A percentile compares a stretch with the other conserved stretches of the same genome.
Conservation (phyloP, 53 echinoderm and acorn worm genomes). For the Astropecten irregularis region DNA sequence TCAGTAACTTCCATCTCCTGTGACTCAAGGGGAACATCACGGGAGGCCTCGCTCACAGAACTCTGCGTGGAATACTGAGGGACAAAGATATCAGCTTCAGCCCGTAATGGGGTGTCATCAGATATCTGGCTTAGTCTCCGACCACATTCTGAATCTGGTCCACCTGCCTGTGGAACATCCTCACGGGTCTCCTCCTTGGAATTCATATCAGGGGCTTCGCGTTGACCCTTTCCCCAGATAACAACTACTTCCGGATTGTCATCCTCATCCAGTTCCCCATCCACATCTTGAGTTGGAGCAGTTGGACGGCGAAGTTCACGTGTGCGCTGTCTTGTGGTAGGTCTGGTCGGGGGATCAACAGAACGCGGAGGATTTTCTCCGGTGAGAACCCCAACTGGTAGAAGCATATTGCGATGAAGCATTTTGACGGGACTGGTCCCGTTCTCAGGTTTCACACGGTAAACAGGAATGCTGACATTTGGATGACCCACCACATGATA, state of each 20-base stretch:
- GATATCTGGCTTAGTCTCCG: neutral
- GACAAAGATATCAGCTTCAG: neutral
- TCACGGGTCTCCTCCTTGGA: neutral
- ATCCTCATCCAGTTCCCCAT: neutral
- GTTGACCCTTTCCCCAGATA: neutral
- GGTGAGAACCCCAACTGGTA: neutral
- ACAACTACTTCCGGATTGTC: neutral
- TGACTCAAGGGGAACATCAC: no score
- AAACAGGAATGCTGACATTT: slow-evolving; percentile 45
- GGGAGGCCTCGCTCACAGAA: no score
- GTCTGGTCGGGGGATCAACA: neutral
- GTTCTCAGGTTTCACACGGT: slow-evolving; percentile 34
- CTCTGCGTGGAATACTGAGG: neutral
- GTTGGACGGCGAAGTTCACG: neutral
- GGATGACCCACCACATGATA: neutral
- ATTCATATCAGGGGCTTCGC: neutral
- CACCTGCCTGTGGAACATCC: neutral
- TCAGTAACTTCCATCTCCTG: no score
- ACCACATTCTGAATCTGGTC: neutral
- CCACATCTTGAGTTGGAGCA: neutral
- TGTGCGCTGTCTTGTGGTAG: neutral
- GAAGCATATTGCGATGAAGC: slow-evolving; percentile 9
- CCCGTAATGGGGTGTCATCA: neutral
- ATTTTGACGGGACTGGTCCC: neutral
- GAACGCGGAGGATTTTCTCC: no score